These are phyloP conservation scores for Psittacula echo DNA, from an alignment of 2,797 vertebrate species.

Conservation along the genomic window DNA sequence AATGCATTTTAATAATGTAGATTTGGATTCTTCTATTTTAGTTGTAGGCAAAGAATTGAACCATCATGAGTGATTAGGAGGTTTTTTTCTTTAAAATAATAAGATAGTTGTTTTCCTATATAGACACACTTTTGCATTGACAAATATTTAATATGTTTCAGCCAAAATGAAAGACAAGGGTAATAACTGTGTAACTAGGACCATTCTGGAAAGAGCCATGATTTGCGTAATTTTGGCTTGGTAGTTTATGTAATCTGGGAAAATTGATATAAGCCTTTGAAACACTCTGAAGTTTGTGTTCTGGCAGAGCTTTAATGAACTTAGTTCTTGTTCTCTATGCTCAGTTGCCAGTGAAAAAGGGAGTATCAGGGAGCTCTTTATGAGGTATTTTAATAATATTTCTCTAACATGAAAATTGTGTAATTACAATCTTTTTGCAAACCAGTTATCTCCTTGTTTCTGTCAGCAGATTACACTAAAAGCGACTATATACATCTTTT, in stretches of 20 bases:
- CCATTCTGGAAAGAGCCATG: not conserved
- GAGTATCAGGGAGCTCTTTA: not conserved
- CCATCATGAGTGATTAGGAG: not conserved
- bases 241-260: not conserved
- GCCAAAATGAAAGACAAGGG: not conserved
- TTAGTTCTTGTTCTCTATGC: not conserved
- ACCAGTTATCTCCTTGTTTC: not conserved
- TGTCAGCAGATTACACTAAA: not conserved
- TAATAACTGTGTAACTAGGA: not conserved
- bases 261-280: constrained; percentile 7
- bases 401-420: not conserved
- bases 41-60: not conserved
- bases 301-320: not conserved
- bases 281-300: not conserved
- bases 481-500: not conserved
- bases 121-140: not conserved
- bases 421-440: not conserved
- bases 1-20: not conserved
- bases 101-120: not conserved
- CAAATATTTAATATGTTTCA: not conserved
- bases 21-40: not conserved
- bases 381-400: not conserved
- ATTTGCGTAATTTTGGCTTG: constrained; percentile 1
- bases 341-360: not conserved
- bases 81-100: not conserved